phyloP scores from a whole-genome alignment of 2,113 vertebrate genomes.

The Meles meles region DNA sequence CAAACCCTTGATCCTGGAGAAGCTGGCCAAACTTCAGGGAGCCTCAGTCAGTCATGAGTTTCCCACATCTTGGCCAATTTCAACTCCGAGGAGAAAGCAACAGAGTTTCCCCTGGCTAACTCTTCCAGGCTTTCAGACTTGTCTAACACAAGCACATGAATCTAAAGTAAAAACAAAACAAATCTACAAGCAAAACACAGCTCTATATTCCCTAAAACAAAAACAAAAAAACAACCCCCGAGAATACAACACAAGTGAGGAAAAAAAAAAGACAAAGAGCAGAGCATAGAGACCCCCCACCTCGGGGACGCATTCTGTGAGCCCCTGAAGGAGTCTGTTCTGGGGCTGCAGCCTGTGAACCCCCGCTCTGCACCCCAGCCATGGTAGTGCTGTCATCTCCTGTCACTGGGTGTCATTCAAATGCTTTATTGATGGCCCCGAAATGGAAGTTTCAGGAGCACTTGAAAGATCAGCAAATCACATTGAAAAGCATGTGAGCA shows the following conservation, averaged over 20 bases:
- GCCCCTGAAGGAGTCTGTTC: background rate
- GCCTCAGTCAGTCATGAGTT: background rate
- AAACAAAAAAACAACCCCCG: background rate
- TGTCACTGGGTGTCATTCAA: background rate
- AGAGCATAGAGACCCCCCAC: background rate
- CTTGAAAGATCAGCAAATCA: background rate
- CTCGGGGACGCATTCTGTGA: too few relatives aligned
- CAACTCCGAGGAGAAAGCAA: background rate
- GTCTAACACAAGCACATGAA: background rate
- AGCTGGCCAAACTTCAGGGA: background rate
- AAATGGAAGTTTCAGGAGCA: background rate
- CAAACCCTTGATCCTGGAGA: background rate
- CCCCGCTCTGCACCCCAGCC: background rate
- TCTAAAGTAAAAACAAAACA: background rate
- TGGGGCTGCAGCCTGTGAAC: background rate
- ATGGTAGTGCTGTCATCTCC: rapidly evolving
- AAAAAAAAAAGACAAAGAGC: background rate
- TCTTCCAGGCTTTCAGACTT: background rate
- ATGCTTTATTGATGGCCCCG: background rate
- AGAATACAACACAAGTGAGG: background rate
- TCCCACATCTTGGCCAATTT: background rate
- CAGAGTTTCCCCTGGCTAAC: background rate
- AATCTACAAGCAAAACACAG: background rate
- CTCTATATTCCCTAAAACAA: background rate
- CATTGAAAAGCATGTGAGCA: background rate